Evolutionary conservation across 2,113 vertebrate species (phyloP), one percentile per base, ranked within the genome.

Genomic region (Alces alces): DNA sequence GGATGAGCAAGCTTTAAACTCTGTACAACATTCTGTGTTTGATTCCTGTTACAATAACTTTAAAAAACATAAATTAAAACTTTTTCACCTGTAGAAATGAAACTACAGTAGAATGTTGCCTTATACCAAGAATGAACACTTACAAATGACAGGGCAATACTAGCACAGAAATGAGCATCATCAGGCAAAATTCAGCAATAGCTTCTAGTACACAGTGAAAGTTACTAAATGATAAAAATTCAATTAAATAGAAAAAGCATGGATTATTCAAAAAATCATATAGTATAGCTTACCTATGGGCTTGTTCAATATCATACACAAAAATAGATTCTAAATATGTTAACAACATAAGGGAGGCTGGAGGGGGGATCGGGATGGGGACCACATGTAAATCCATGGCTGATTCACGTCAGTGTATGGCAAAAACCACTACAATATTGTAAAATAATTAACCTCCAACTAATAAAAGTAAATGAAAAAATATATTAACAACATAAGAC

Each of bases 41-140:
- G 17, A 58, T 84, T 97, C 93, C 95, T 86, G 61, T 54, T 92
- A 39, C 25, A 47, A 88, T 96, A 55, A 79, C 91, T 95, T 88
- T 30, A 45, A 93, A 84, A 93, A 89, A 15, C 43, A 45, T 30
- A 93, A 43, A 19, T 52, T 60, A 78, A 86, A 92, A 25, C 33
- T 15, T 80, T 76, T 94, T 91, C 6, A 50, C 30, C 27, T 96
- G 39, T 93, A 66, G 55, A 91, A 84, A 82, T 91, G 43, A 94
- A 91, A 89, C 28, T 78, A 28, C 47, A 61, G 52, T 16, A 89
- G 55, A 94, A 86, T 92, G 14, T 57, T 87, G 50, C 17, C 30
- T 90, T 80, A 83, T 76, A 73, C 19, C 17, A 60, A 13, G 13
- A 96, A 66, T 60, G 80, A 88, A 97, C 94, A 70, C 57, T 58